phyloP scores from a whole-genome alignment of 2,888 invertebrate genomes.

The Crocallis elinguaria region DNA sequence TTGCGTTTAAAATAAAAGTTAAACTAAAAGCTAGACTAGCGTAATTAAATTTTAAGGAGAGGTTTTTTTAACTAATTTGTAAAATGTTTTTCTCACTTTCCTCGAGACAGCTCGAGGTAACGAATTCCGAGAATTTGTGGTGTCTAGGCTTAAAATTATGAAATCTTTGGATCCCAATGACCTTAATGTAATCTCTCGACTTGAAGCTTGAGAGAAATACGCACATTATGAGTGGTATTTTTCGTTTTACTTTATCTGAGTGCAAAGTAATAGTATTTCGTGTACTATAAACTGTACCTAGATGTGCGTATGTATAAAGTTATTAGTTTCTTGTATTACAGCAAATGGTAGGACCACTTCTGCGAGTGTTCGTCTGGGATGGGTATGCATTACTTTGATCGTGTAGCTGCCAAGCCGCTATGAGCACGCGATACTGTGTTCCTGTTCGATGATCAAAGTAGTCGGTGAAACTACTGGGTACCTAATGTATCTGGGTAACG shows the following conservation, averaged over 20 bases:
- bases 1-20: slow-evolving; percentile 1
- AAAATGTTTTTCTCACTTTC: slow-evolving; percentile 4
- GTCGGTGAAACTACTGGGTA: too few species aligned
- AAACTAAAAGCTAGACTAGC: neutral
- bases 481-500: too few species aligned
- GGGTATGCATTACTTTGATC: too few species aligned
- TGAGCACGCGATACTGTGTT: too few species aligned
- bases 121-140: slow-evolving; percentile 1
- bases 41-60: slow-evolving; percentile 14
- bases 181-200: neutral
- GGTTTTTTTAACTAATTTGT: slow-evolving; percentile 5
- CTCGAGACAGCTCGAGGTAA: neutral
- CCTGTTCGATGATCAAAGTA: too few species aligned
- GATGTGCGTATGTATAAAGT: too few species aligned
- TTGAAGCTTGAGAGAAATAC: neutral
- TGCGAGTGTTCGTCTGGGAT: too few species aligned
- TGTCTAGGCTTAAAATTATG: slow-evolving; percentile 6
- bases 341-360: too few species aligned
- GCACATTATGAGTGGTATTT: neutral
- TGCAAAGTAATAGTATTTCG: neutral
- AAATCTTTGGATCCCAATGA: neutral
- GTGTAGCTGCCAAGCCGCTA: too few species aligned
- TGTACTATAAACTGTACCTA: too few species aligned
- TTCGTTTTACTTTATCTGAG: neutral
- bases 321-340: too few species aligned